Base-by-base conservation (phyloP, 2,797 vertebrate species). In the Coranthus polyacanthus region DNA sequence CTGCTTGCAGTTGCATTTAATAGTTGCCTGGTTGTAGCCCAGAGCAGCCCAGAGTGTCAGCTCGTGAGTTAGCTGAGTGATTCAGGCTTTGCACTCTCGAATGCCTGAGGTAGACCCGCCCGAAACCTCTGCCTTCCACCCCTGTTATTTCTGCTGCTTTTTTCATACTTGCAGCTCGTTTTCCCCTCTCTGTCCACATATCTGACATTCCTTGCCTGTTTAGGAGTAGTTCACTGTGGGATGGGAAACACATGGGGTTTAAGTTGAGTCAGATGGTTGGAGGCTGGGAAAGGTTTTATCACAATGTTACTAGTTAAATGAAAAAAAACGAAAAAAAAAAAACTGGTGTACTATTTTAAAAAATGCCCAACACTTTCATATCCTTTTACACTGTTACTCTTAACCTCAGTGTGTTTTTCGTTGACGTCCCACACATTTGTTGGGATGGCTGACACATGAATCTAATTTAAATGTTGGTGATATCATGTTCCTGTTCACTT, bases 171-270 rank as follows among this genome's bases (percentile, higher is more conserved):
- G 81, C 70, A 71, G 68, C 78, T 84, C 32, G 16, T 75, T 86
- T 82, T 81, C 68, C 32, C 54, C 52, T 76, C 78, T 70, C 73
- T 18, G 21, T 79, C 80, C 78, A 83, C 88, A 89, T 90, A 78
- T 88, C 85, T 89, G 65, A 85, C 87, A 94, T 93, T 94, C 92
- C 82, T 89, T 68, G 55, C 77, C 80, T 82, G 81, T 85, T 90
- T 75, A 79, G 88, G 83, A 85, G 68, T 83, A 70, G 84, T 88
- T 81, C 67, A 62, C 16, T 81, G 67, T 82, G 79, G 66, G 83
- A 92, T 91, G 79, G 79, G 86, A 89, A 91, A 84, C 92, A 91
- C 85, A 91, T 91, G 87, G 78, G 81, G 75, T 81, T 78, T 57
- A 46, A 79, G 81, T 81, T 65, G 76, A 90, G 80, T 90, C 72